Evolutionary conservation across 35 echinoderm and acorn worm species (phyloP), one percentile per base, ranked within the genome.

Genomic region (Chiridota heheva): DNA sequence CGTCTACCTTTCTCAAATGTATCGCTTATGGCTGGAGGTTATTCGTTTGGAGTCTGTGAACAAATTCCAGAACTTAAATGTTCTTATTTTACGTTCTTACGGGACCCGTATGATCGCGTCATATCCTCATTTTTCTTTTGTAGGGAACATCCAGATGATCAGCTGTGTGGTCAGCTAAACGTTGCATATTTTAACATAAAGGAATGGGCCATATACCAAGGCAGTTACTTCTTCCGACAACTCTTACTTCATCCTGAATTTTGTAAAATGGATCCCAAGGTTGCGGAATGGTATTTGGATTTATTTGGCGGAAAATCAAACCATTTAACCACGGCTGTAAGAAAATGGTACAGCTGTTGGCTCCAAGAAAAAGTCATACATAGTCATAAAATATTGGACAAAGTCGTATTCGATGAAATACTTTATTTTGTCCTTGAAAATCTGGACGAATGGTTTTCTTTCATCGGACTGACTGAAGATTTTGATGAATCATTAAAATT

Each of bases 191-290:
- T 98, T 37, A 77, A 84, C 3, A 71, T 98, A 26, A 47, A 70
- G 39, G 80, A 98, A 59, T 98, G 95, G 95, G 95, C 85, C 18
- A 40, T 85, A 20, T 89, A 98, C 44, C 95, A 98, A 47, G 95
- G 95, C 10, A 98, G 89, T 60, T 98, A 88, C 43, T 91, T 98
- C 53, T 92, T 91, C 42, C 34, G 85, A 18, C 95, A 98, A 46
- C 72, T 98, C 5, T 48, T 98, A 42, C 76, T 92, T 48, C 69
- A 98, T 26, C 84, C 72, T 1, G 61, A 58, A 45, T 91, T 92
- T 67, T 98, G 95, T 53, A 71, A 40, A 1, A 53, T 63, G 12
- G 77, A 74, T 12, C 47, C 62, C 20, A 12, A 78, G 0, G n/a
- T n/a, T n/a, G 33, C 22, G 18, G 18, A 18, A 12, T 1, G 22